Evolutionary conservation across 2,888 invertebrate species (phyloP).

Genomic region (Pristionchus entomophagus): DNA sequence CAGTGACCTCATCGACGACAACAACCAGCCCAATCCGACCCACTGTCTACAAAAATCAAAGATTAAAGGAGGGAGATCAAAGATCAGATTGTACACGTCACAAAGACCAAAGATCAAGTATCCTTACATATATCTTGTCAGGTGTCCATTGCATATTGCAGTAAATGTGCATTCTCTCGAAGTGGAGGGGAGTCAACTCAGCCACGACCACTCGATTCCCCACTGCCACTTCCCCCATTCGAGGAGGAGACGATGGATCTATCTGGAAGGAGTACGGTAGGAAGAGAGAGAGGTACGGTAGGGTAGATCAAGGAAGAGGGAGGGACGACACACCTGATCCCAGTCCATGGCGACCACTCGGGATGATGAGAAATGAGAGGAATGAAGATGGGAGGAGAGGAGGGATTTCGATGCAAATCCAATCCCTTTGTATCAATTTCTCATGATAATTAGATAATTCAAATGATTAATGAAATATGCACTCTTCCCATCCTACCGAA

Average conservation of each 20-base stretch:
- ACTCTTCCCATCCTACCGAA: too few species aligned
- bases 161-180: slow-evolving; percentile 45
- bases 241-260: background rate
- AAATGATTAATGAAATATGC: too few species aligned
- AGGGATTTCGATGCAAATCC: background rate
- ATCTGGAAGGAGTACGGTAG: background rate
- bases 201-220: slow-evolving; percentile 15
- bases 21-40: slow-evolving; percentile 36
- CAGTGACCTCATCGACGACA: background rate
- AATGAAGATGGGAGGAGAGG: background rate
- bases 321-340: background rate
- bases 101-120: background rate
- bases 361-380: background rate
- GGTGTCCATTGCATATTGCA: slow-evolving; percentile 31
- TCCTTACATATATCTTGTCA: slow-evolving; percentile 36
- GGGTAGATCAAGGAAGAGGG: background rate
- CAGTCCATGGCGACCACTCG: slow-evolving; percentile 24
- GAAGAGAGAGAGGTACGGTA: background rate
- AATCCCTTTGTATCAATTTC: background rate
- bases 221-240: background rate
- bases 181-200: background rate
- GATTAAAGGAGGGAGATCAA: background rate
- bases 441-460: background rate
- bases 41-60: slow-evolving; percentile 26
- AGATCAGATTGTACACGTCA: background rate